Evolutionary conservation across 2,113 vertebrate species (phyloP).

Genomic region (Ammospiza nelsoni): DNA sequence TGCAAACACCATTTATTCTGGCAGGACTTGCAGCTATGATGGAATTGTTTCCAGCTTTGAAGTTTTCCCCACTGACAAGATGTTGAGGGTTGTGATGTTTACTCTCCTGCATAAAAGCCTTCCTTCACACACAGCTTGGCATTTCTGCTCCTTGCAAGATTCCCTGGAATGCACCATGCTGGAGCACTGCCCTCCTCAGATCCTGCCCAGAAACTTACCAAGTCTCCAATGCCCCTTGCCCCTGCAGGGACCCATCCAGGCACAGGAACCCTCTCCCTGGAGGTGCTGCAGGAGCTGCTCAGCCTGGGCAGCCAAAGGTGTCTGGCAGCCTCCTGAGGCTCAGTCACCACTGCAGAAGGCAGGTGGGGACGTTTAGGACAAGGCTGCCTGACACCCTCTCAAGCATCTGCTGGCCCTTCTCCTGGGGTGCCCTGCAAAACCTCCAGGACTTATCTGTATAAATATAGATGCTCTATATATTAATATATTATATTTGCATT

Average conservation of each 20-base stretch:
- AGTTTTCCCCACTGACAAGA: slow-evolving; percentile 33
- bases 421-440: not conserved
- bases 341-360: not conserved
- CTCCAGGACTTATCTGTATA: not conserved
- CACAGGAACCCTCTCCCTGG: not conserved
- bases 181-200: not conserved
- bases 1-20: slow-evolving; percentile 10
- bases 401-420: not conserved
- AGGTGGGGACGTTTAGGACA: not conserved
- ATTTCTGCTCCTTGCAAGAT: not conserved
- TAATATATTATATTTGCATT: not conserved
- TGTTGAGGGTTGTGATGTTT: not conserved
- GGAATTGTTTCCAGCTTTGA: slow-evolving; percentile 11
- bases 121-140: not conserved
- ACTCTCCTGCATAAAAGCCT: not conserved
- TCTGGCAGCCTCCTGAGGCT: not conserved
- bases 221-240: not conserved
- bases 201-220: not conserved
- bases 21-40: not conserved
- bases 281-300: not conserved
- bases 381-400: not conserved
- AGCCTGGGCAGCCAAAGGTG: not conserved
- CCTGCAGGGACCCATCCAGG: not conserved
- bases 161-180: not conserved
- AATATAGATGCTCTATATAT: not conserved